These are phyloP conservation scores for Chrysomela aeneicollis DNA, from an alignment of 2,888 invertebrate species.

Conservation along the genomic window DNA sequence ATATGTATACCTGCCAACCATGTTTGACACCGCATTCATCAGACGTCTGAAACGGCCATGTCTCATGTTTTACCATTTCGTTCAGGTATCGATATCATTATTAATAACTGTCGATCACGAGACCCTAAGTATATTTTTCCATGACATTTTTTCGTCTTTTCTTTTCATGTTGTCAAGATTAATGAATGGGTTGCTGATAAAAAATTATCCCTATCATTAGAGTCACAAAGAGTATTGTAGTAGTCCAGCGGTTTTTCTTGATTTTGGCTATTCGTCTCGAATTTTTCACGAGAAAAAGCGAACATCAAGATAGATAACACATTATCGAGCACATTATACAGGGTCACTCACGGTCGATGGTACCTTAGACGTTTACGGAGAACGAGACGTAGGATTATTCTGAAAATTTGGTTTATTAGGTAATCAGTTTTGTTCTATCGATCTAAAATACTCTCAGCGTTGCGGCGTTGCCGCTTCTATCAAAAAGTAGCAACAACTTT, in stretches of 20 bases:
- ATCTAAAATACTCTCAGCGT: no score
- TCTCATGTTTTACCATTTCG: constrained; percentile 43
- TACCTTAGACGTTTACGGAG: no score
- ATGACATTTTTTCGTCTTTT: constrained; percentile 35
- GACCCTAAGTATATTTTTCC: constrained; percentile 28
- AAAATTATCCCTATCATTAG: constrained; percentile 17
- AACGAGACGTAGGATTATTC: no score
- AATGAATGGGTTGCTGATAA: constrained; percentile 23
- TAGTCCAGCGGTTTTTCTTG: background rate
- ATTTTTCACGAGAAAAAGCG: background rate
- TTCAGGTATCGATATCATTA: constrained; percentile 58
- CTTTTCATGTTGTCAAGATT: constrained; percentile 31
- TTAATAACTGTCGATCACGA: constrained; percentile 57
- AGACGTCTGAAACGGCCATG: constrained; percentile 53
- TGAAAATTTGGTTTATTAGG: no score
- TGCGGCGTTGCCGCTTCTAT: no score
- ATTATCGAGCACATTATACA: background rate
- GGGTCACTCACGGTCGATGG: no score
- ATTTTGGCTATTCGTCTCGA: background rate
- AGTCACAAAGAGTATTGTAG: constrained; percentile 1
- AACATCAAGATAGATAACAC: background rate
- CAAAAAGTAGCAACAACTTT: no score
- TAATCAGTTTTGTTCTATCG: no score
- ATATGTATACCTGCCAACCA: constrained; percentile 51
- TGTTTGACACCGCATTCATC: constrained; percentile 55